Conservation (phyloP, 2,113 vertebrate species). For the Sebastes schlegelii region DNA sequence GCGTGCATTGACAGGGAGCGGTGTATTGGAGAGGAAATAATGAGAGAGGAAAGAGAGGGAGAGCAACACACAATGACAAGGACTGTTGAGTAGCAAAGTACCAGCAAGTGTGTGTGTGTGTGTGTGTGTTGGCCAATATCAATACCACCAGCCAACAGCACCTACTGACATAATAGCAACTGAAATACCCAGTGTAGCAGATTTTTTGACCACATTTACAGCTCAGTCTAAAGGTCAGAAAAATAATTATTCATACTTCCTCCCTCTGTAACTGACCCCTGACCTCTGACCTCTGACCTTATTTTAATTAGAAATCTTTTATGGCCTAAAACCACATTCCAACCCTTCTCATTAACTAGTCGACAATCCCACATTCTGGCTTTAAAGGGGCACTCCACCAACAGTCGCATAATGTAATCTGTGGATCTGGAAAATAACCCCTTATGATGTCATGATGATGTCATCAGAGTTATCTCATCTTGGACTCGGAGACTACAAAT, state of each 20-base stretch:
- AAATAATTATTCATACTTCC: background rate
- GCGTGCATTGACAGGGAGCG: slow-evolving; percentile 10
- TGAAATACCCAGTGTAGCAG: background rate
- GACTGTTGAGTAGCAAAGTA: slow-evolving; percentile 19
- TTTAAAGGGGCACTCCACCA: background rate
- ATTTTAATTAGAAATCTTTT: background rate
- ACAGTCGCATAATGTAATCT: background rate
- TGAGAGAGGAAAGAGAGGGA: slow-evolving; percentile 28
- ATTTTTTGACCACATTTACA: background rate
- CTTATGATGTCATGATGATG: background rate
- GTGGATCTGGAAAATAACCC: background rate
- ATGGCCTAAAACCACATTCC: background rate
- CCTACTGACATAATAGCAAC: background rate
- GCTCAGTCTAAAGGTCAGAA: background rate
- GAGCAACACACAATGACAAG: slow-evolving; percentile 20
- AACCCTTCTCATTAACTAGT: background rate
- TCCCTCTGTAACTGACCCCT: background rate
- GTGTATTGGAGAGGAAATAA: slow-evolving; percentile 33
- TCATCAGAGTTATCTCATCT: background rate
- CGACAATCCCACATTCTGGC: background rate
- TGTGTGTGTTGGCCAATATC: slow-evolving; percentile 15
- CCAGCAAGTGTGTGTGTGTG: slow-evolving; percentile 16
- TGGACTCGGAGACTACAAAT: background rate
- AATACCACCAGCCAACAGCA: background rate
- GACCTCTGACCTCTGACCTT: slow-evolving; percentile 8